phyloP scores from a whole-genome alignment of 2,113 vertebrate genomes.

The Elephantulus edwardii region DNA sequence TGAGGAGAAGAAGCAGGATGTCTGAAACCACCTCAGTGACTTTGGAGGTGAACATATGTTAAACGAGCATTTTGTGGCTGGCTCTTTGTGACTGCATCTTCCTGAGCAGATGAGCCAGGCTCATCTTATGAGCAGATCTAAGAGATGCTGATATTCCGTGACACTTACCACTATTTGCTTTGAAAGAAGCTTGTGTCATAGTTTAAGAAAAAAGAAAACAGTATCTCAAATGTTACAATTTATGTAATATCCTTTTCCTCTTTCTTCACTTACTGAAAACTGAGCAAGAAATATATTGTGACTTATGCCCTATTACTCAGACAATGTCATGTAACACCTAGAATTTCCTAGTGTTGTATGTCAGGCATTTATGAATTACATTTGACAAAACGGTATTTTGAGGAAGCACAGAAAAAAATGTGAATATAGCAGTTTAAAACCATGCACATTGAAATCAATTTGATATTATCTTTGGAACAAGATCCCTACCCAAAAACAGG shows the following conservation, averaged over 20 bases:
- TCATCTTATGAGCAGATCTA: neutral
- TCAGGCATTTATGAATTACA: constrained; percentile 48
- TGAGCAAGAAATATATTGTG: constrained; percentile 1
- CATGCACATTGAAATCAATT: constrained; percentile 27
- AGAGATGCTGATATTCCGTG: neutral
- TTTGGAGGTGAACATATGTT: neutral
- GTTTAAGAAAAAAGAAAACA: constrained; percentile 20
- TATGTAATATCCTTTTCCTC: neutral
- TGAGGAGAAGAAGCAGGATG: neutral
- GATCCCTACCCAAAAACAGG: neutral
- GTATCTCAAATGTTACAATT: neutral
- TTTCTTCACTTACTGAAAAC: constrained; percentile 30
- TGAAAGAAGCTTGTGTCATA: neutral
- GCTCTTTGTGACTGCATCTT: neutral
- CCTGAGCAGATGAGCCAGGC: neutral
- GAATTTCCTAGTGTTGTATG: neutral
- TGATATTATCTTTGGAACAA: constrained; percentile 43
- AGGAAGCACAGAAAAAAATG: constrained; percentile 4
- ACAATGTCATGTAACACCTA: neutral
- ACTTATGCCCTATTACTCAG: constrained; percentile 35
- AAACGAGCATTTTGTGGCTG: neutral
- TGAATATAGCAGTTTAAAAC: neutral
- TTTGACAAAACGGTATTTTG: constrained; percentile 22
- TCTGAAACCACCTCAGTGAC: constrained; percentile 7
- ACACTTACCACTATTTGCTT: neutral